Base-by-base conservation (phyloP, 2,888 invertebrate species). In the Zootermopsis nevadensis region DNA sequence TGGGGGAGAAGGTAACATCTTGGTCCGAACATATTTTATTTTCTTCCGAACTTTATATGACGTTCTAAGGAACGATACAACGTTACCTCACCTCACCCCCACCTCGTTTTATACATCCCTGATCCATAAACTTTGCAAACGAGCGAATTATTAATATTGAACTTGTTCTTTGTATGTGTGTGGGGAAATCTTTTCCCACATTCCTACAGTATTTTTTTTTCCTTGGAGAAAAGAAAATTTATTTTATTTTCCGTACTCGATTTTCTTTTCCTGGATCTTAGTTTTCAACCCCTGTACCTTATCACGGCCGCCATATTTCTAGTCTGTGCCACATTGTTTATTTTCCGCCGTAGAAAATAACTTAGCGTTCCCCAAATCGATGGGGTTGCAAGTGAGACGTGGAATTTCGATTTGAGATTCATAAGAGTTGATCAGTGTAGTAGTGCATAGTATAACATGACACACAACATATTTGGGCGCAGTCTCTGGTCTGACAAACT, bases 141-240 rank as follows among this genome's bases (percentile, higher is more conserved):
- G 85, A 85, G 80, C 77, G 82, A 85, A 84, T 85, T 85, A 85
- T 85, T 85, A 85, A 84, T 82, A 85, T 84, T 83, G 83, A 83
- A 83, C 81, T 83, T 84, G 84, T 84, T 85, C 83, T 84, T 82
- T 85, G 83, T 85, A 67, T 83, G 82, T 84, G 84, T 76, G 77
- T 82, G 67, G 85, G 83, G 85, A 84, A 84, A 85, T 79, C 79
- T 66, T 35, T 79, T 60, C 79, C 55, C 33, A 42, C 42, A 76
- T 76, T 48, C 30, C 12, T 76, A 76, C 48, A 76, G 66, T 66
- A 79, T 79, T 35, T 79, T 35, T 79, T 38, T 79, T 66, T 55
- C 55, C 55, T 53, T n/a, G n/a, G n/a, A 24, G 24, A 55, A 77
- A 77, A 48, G 35, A 79, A 66, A 66, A 66, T 66, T 79, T 79